phyloP scores from a whole-genome alignment of 2,888 invertebrate genomes.

The Uropetala carovei region DNA sequence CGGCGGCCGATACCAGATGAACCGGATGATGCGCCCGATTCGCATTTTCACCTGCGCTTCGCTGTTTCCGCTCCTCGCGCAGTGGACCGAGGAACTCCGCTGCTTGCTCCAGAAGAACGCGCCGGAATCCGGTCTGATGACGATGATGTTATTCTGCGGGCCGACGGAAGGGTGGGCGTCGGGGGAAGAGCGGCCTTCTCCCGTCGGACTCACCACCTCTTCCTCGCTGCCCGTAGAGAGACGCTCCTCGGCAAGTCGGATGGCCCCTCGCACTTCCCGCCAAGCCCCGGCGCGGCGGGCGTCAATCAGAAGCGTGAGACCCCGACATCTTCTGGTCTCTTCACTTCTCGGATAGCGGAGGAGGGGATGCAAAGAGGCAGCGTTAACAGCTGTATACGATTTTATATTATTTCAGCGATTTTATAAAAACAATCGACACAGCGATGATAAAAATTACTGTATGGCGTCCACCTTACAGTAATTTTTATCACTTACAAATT shows the following conservation, averaged over 20 bases:
- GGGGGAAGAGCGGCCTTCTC: constrained; percentile 42
- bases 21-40: constrained; percentile 38
- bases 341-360: not conserved
- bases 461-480: no score
- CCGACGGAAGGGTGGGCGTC: constrained; percentile 54
- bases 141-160: constrained; percentile 52
- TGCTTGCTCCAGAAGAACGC: constrained; percentile 63
- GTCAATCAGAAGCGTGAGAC: constrained; percentile 81
- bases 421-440: no score
- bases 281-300: constrained; percentile 80
- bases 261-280: constrained; percentile 80
- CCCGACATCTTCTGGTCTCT: constrained; percentile 71
- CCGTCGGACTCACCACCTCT: constrained; percentile 19
- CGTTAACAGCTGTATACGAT: no score
- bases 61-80: constrained; percentile 61
- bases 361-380: no score
- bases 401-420: no score
- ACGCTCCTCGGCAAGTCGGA: constrained; percentile 75
- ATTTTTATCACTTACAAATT: no score
- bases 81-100: constrained; percentile 61
- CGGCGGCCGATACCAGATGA: constrained; percentile 27
- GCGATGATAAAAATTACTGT: no score
- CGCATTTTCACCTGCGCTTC: constrained; percentile 45
- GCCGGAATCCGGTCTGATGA: constrained; percentile 62
- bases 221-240: constrained; percentile 49